Conservation (phyloP, 1,140 invertebrate species). For the Eurosta solidaginis region DNA sequence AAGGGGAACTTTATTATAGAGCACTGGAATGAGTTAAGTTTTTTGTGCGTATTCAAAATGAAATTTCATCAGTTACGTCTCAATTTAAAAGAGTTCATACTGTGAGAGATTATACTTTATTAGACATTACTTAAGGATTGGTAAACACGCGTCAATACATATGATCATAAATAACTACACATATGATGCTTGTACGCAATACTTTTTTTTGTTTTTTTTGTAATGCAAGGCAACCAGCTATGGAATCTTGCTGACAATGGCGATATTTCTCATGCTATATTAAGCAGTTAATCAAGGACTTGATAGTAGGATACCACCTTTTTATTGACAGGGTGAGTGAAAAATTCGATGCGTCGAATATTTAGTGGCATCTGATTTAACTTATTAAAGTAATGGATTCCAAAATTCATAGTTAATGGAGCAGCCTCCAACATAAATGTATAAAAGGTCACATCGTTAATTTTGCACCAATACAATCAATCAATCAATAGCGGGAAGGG, state of each 20-base stretch:
- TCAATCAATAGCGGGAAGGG: no score
- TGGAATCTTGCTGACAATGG: not conserved
- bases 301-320: not conserved
- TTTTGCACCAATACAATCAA: no score
- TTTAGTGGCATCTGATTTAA: no score
- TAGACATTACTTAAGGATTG: not conserved
- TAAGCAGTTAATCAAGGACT: not conserved
- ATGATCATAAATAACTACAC: not conserved
- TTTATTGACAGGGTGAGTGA: not conserved
- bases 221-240: not conserved
- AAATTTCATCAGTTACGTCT: not conserved
- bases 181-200: not conserved
- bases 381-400: no score
- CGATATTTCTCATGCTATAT: not conserved
- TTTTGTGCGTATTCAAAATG: conserved; percentile 11
- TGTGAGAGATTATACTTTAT: no score
- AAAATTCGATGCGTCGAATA: no score
- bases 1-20: not conserved
- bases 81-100: not conserved
- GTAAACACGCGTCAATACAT: not conserved
- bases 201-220: no score
- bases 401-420: no score
- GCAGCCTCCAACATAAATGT: no score
- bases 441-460: no score
- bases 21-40: not conserved